phyloP scores from a whole-genome alignment of 1,140 invertebrate genomes.

The Drosophila burlai region DNA sequence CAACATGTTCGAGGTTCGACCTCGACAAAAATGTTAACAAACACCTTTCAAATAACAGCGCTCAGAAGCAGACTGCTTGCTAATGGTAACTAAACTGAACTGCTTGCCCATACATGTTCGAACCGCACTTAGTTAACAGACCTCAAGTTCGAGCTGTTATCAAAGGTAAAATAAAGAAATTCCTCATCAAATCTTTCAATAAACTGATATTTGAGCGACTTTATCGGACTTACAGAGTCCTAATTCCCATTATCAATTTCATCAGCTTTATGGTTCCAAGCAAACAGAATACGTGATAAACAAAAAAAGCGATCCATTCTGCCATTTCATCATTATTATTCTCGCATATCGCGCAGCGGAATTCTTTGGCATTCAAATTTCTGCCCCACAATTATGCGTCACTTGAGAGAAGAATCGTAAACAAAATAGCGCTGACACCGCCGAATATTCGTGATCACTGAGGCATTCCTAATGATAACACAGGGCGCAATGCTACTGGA shows the following conservation, averaged over 20 bases:
- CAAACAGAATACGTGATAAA: conserved; percentile 15
- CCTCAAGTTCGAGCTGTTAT: conserved; percentile 17
- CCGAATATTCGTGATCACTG: conserved; percentile 33
- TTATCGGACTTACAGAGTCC: conserved; percentile 32
- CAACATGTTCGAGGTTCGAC: conserved; percentile 2
- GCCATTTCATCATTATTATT: conserved; percentile 34
- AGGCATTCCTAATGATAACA: conserved; percentile 56
- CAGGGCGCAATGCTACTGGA: conserved; percentile 57
- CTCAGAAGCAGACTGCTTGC: conserved; percentile 19
- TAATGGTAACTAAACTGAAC: neutral
- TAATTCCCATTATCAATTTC: conserved; percentile 40
- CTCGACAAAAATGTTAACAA: conserved; percentile 6
- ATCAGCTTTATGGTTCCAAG: conserved; percentile 33
- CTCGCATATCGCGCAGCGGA: conserved; percentile 13
- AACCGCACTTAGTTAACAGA: conserved; percentile 34
- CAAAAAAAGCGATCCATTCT: conserved; percentile 13
- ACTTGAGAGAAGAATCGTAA: conserved; percentile 50
- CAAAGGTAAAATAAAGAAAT: neutral
- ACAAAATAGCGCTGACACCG: conserved; percentile 51
- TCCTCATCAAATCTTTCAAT: conserved; percentile 17
- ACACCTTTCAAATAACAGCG: conserved; percentile 6
- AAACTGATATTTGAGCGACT: conserved; percentile 8
- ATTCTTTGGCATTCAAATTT: conserved; percentile 38
- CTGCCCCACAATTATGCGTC: conserved; percentile 46
- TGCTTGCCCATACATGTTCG: conserved; percentile 58